Percentiles rank a stretch among this genome's conserved stretches.
Evolutionary conservation across 2,113 vertebrate genomes (phyloP).

Genomic region (Ceyx cyanopectus): DNA sequence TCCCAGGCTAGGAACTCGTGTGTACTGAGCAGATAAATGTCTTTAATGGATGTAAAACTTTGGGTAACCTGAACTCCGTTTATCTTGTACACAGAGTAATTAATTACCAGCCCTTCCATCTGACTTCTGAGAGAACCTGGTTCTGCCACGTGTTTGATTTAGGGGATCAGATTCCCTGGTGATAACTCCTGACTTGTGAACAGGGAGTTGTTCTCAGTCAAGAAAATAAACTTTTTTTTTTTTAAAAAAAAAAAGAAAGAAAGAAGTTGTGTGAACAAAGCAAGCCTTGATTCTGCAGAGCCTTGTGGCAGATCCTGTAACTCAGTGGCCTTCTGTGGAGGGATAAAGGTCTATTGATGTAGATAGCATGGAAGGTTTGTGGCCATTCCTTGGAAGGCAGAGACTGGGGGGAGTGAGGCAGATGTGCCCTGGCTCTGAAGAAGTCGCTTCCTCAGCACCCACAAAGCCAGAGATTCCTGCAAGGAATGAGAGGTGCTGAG

Average conservation of each 20-base stretch:
- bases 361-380: background rate
- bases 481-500: background rate
- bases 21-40: slow-evolving; percentile 5
- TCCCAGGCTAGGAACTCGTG: background rate
- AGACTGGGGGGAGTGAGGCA: background rate
- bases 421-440: background rate
- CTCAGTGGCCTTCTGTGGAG: slow-evolving; percentile 29
- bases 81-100: slow-evolving; percentile 39
- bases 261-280: slow-evolving; percentile 32
- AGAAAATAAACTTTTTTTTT: slow-evolving; percentile 8
- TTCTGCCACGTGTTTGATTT: background rate
- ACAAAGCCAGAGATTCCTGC: background rate
- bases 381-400: background rate
- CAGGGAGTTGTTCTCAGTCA: slow-evolving; percentile 4
- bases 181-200: slow-evolving; percentile 29
- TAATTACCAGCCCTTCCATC: slow-evolving; percentile 42
- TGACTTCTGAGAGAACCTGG: slow-evolving; percentile 6
- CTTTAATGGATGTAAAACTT: slow-evolving; percentile 12
- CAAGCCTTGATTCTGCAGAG: slow-evolving; percentile 44
- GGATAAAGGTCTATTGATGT: slow-evolving; percentile 52
- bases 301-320: slow-evolving; percentile 25
- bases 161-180: slow-evolving; percentile 41
- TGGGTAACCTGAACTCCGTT: slow-evolving; percentile 16
- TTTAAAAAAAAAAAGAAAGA: background rate
- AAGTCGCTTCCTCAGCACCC: background rate